phyloP scores from a whole-genome alignment of 2,888 invertebrate species.

The Parnassius orleans region DNA sequence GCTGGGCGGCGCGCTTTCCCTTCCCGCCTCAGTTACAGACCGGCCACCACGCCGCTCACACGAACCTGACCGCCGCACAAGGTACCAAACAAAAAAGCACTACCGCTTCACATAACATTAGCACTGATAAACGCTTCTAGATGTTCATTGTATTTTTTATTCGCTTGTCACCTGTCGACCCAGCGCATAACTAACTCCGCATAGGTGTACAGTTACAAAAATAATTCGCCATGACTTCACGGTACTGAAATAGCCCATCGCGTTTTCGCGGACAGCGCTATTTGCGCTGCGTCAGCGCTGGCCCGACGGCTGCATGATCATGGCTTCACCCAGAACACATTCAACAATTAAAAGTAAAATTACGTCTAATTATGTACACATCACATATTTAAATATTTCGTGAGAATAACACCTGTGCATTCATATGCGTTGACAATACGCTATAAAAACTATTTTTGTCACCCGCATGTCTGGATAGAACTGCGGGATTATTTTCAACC shows the following conservation, averaged over 20 bases:
- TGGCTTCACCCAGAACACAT: slow-evolving; percentile 19
- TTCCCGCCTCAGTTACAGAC: slow-evolving; percentile 66
- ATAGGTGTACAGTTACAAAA: slow-evolving; percentile 68
- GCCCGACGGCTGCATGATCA: slow-evolving; percentile 27
- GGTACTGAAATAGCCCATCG: slow-evolving; percentile 66
- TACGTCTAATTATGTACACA: neutral
- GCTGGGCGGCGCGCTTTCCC: slow-evolving; percentile 54
- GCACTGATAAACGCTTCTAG: slow-evolving; percentile 73
- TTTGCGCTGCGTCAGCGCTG: slow-evolving; percentile 34
- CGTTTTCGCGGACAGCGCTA: slow-evolving; percentile 41
- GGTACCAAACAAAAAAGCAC: slow-evolving; percentile 55
- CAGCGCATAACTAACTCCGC: slow-evolving; percentile 61
- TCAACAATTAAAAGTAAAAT: slow-evolving; percentile 4
- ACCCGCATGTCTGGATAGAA: slow-evolving; percentile 50
- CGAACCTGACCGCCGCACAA: slow-evolving; percentile 77
- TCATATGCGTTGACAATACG: slow-evolving; percentile 14
- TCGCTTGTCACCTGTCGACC: slow-evolving; percentile 63
- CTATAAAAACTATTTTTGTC: slow-evolving; percentile 52
- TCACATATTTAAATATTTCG: slow-evolving; percentile 2
- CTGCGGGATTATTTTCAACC: slow-evolving; percentile 63
- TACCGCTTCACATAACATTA: slow-evolving; percentile 65
- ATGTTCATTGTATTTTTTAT: slow-evolving; percentile 45
- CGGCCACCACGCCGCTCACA: slow-evolving; percentile 77
- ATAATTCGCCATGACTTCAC: slow-evolving; percentile 73
- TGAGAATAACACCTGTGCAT: slow-evolving; percentile 1